phyloP scores from a whole-genome alignment of 2,888 invertebrate species.

The Ischnus inquisitorius region DNA sequence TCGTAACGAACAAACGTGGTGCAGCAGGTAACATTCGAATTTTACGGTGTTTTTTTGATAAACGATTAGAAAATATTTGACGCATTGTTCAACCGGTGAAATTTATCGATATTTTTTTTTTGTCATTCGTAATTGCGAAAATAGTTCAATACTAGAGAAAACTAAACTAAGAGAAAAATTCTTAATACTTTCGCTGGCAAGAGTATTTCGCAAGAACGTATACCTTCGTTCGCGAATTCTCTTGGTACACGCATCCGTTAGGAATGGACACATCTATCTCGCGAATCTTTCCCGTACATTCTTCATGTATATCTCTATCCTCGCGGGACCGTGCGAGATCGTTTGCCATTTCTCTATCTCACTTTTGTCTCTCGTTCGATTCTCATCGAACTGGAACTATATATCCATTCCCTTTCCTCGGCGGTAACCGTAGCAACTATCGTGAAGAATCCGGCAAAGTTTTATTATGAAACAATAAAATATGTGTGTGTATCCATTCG shows the following conservation, averaged over 20 bases:
- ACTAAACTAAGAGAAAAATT: background rate
- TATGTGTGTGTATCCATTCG: slow-evolving; percentile 74
- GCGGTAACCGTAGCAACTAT: slow-evolving; percentile 67
- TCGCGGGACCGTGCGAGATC: slow-evolving; percentile 36
- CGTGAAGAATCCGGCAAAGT: slow-evolving; percentile 77
- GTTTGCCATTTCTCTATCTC: slow-evolving; percentile 30
- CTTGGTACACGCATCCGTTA: background rate
- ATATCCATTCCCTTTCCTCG: background rate
- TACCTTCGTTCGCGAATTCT: background rate
- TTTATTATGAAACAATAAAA: slow-evolving; percentile 85
- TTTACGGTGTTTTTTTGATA: too few species aligned
- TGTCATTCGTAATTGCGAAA: too few species aligned
- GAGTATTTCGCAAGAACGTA: slow-evolving; percentile 6
- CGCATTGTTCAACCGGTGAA: too few species aligned
- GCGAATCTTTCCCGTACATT: slow-evolving; percentile 17
- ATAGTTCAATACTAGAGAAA: too few species aligned
- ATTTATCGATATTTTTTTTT: too few species aligned
- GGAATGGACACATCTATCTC: slow-evolving; percentile 32
- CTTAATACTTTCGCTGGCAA: background rate
- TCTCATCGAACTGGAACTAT: slow-evolving; percentile 32
- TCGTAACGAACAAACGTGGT: too few species aligned
- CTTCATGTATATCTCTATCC: slow-evolving; percentile 48
- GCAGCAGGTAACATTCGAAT: too few species aligned
- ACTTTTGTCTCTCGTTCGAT: slow-evolving; percentile 27
- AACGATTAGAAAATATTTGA: too few species aligned